Base-by-base conservation (phyloP, 2,888 invertebrate genomes). In the Neoascia interrupta region DNA sequence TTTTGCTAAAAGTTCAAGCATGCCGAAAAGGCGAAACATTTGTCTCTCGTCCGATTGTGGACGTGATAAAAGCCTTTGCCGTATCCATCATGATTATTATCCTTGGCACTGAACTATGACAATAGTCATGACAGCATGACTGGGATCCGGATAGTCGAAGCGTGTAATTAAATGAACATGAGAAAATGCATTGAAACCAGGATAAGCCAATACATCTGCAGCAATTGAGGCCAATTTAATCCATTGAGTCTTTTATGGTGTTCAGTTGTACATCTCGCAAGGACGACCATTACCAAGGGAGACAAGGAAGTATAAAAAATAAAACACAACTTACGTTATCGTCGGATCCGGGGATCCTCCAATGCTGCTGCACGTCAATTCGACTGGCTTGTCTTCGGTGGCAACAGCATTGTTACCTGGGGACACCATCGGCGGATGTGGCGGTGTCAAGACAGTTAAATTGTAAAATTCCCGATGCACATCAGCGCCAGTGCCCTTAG, bases 291-390 rank as follows among this genome's bases (percentile, higher is more conserved):
- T 21, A 31, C n/a, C n/a, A n/a, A 11, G 10, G 13, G 5, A 34
- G 13, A 28, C 16, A 64, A 19, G 31, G 1, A 43, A 15, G 10
- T 15, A 18, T 13, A 39, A 28, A 37, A 36, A 49, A 26, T 2
- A 10, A 18, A 43, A 51, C 23, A 36, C 1, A 63, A 85, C 88
- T 86, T 88, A 94, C 92, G 92, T 93, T 88, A 96, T 94, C 83
- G 92, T 91, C 3, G 97, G 97, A 89, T 96, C 96, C 0, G 97
- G 97, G 41, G 96, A 97, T 11, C 97, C 97, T 0, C 97, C 97
- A 45, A 92, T 90, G 84, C 95, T 96, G 83, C 95, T 94, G 88
- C 96, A 96, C 5, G 93, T 92, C 43, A 96, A 90, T 84, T 95
- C 93, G 82, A 94, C 91, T 69, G 92, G 91, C 81, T 93, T 92